A percentile compares a stretch with the other conserved stretches of the same genome.
Conservation (phyloP, 2,888 invertebrate species). For the Candidula unifasciata region DNA sequence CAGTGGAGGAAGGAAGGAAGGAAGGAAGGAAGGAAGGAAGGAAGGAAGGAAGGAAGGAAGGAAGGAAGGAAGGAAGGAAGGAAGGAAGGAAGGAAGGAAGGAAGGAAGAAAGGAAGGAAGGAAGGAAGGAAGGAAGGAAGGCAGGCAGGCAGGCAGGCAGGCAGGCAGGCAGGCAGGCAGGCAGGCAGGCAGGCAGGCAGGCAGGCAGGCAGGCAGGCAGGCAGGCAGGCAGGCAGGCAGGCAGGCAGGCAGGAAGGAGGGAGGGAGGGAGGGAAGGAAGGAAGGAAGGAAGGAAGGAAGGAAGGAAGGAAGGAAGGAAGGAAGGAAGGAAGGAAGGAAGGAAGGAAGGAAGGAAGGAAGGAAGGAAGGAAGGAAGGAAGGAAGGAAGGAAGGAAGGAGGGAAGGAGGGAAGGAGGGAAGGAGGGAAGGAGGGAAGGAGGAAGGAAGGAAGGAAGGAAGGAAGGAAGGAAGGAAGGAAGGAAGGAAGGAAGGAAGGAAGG, state of each 20-base stretch:
- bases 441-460: not conserved
- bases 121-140: too few relatives aligned
- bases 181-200: too few relatives aligned
- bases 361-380: not conserved
- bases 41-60: too few relatives aligned
- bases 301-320: not conserved
- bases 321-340: not conserved
- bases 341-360: not conserved
- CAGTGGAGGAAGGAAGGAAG: too few relatives aligned
- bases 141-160: too few relatives aligned
- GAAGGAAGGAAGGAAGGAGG: not conserved
- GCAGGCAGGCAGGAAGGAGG: not conserved
- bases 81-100: too few relatives aligned
- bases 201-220: too few relatives aligned
- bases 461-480: not conserved
- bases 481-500: not conserved
- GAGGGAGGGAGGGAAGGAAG: not conserved
- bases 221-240: too few relatives aligned
- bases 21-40: too few relatives aligned
- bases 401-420: not conserved
- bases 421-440: not conserved
- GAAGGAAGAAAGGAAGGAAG: too few relatives aligned
- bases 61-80: too few relatives aligned
- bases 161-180: too few relatives aligned
- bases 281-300: not conserved